Base-by-base conservation (phyloP, 1,140 invertebrate genomes). In the Ridgeia piscesae region DNA sequence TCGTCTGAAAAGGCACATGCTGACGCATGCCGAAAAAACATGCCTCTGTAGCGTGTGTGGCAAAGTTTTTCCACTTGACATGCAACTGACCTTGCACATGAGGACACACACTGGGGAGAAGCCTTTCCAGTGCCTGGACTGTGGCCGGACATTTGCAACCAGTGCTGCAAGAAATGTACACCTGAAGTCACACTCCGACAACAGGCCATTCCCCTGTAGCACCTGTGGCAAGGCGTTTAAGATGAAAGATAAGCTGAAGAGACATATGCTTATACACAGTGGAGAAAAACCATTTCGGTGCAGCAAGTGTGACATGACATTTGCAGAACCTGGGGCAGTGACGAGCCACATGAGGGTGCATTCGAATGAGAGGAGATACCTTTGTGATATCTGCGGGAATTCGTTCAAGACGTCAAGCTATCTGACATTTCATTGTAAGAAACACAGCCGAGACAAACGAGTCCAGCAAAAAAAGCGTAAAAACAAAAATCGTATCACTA, bases 271-370 rank as follows among this genome's bases (percentile, higher is more conserved):
- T 35, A 94, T 96, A 21, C 96, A 97, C 93, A 96, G 95, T 0
- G 96, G 96, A 6, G 95, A 95, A 33, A 95, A 94, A 6, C 96
- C 95, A 33, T 96, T 96, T 88, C 94, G 95, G 92, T 97, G 96
- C 93, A 94, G 96, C 50, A 95, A 94, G 93, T 97, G 96, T 94
- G 96, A 96, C 11, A 95, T 95, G 93, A 93, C 95, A 92, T 94
- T 95, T 21, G 95, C 95, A 31, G 48, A 93, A 35, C 35, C 77
- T 17, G 92, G 91, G 6, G 89, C 89, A 8, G 33, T 92, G 88
- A 92, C 34, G 88, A 77, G 34, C 88, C 92, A 92, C 92, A 92
- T 89, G 92, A 77, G 27, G 58, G 58, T 77, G 2, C 58, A 77
- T 4, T 77, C 58, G 27, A 21, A 77, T 2, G 58, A 77, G 58